Evolutionary conservation across 2,888 invertebrate species (phyloP), one percentile per base, ranked within the genome.

Genomic region (Caenorhabditis doughertyi): DNA sequence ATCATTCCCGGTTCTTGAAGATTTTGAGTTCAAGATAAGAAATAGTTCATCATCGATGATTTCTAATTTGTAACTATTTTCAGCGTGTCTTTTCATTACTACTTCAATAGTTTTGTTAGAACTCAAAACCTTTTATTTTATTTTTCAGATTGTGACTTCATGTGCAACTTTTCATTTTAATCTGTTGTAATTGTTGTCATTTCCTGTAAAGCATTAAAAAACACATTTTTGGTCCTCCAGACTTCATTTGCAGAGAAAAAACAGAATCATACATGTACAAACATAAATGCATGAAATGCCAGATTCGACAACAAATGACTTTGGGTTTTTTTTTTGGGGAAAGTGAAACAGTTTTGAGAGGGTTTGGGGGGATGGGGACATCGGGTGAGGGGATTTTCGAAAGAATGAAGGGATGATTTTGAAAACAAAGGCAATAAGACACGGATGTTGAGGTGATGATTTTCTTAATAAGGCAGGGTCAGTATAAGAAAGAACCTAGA

Each of bases 171-270:
- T n/a, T n/a, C 32, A 9, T 32, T 4, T 42, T 13, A 11, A 8
- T 47, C 18, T 18, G 18, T 18, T 18, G 44, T 13, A 3, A 18
- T 47, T 47, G 1, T 18, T 18, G 7, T 2, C 7, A 18, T 47
- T 47, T 47, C 18, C 44, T 47, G 44, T 18, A 18, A 13, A 27
- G 49, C n/a, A n/a, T n/a, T n/a, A 73, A 4, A 35, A 47, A 39
- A 73, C 18, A 3, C 0, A 16, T 35, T 68, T 77, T 77, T 68
- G 68, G 49, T 67, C 77, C 77, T 77, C 77, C 65, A 68, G 55
- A 67, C 77, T 77, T 77, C 77, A 77, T 77, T 77, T 77, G 68
- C 35, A 74, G 16, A 42, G 32, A 64, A 62, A 73, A 55, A 67
- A 56, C 65, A 74, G 18, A 21, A 49, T 32, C 74, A 56, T n/a